Percentiles rank a stretch among this genome's conserved stretches.
These are phyloP conservation scores for Callipepla squamata DNA, from an alignment of 2,113 vertebrate species.

Conservation along the genomic window DNA sequence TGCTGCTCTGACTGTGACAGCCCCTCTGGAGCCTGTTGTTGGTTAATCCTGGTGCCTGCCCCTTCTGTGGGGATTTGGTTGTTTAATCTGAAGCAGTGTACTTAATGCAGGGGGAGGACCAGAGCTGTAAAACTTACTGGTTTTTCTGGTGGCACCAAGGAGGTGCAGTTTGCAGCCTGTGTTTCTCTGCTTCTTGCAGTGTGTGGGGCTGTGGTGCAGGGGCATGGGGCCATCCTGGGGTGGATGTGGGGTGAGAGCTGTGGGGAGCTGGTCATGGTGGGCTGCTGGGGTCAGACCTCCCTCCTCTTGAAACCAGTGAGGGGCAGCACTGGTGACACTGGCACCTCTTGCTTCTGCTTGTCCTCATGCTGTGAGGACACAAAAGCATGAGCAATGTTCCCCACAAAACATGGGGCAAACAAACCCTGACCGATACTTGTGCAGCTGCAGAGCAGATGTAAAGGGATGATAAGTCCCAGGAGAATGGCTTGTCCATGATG, in stretches of 20 bases:
- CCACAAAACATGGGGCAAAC: too few species aligned
- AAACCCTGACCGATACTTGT: not conserved
- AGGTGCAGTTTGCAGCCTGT: constrained; percentile 13
- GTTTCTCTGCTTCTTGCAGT: not conserved
- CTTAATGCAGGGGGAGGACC: constrained; percentile 62
- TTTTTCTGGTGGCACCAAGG: constrained; percentile 35
- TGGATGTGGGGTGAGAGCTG: not conserved
- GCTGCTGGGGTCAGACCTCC: not conserved
- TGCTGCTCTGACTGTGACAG: constrained; percentile 34
- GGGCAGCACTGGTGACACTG: too few species aligned
- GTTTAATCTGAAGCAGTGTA: constrained; percentile 62
- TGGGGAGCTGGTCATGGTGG: not conserved
- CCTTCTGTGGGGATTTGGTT: constrained; percentile 48
- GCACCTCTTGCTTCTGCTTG: rapidly evolving
- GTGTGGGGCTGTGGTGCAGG: not conserved
- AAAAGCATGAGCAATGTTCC: too few species aligned
- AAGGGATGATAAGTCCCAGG: not conserved
- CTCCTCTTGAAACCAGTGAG: not conserved
- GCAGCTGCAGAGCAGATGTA: not conserved
- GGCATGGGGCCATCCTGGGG: rapidly evolving
- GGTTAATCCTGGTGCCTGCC: constrained; percentile 57
- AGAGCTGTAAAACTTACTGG: constrained; percentile 54
- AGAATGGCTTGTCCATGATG: not conserved
- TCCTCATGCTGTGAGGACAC: too few species aligned
- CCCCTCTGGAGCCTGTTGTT: constrained; percentile 51